phyloP scores from a whole-genome alignment of 2,888 invertebrate genomes.

The Dolomedes plantarius region DNA sequence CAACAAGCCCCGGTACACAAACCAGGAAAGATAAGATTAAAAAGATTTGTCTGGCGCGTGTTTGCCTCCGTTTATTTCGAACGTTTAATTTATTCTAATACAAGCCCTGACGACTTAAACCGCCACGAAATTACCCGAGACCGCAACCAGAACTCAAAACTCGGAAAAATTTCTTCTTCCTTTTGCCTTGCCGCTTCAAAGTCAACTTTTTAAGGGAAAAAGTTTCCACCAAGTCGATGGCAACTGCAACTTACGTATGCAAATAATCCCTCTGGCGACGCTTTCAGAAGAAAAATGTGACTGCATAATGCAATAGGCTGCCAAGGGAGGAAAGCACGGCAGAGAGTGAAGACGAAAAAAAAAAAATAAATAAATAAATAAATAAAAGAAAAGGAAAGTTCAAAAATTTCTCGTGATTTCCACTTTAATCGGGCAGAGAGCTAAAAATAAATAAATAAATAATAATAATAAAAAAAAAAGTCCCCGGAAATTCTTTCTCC shows the following conservation, averaged over 20 bases:
- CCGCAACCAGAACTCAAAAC: background rate
- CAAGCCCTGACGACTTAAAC: constrained; percentile 10
- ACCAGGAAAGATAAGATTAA: too few relatives aligned
- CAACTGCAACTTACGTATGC: constrained; percentile 49
- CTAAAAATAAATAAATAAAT: constrained; percentile 11
- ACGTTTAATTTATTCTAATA: constrained; percentile 13
- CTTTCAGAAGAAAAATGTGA: constrained; percentile 49
- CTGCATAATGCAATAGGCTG: constrained; percentile 65
- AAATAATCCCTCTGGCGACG: constrained; percentile 55
- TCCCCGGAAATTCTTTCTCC: background rate
- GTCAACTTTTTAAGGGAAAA: background rate
- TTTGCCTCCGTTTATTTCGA: background rate
- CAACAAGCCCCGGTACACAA: too few relatives aligned
- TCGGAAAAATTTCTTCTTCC: background rate
- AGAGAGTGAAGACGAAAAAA: background rate
- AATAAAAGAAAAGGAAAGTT: constrained; percentile 13
- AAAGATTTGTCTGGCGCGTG: background rate
- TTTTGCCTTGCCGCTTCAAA: background rate
- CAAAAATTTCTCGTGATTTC: constrained; percentile 22
- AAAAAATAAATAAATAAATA: constrained; percentile 7
- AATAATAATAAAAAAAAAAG: too few relatives aligned
- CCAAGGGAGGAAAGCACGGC: too few relatives aligned
- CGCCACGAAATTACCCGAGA: constrained; percentile 3
- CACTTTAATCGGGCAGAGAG: constrained; percentile 47
- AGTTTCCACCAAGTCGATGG: background rate